Evolutionary conservation across 1,140 invertebrate genomes (phyloP), one percentile per base, ranked within the genome.

Genomic region (Spodoptera litura): DNA sequence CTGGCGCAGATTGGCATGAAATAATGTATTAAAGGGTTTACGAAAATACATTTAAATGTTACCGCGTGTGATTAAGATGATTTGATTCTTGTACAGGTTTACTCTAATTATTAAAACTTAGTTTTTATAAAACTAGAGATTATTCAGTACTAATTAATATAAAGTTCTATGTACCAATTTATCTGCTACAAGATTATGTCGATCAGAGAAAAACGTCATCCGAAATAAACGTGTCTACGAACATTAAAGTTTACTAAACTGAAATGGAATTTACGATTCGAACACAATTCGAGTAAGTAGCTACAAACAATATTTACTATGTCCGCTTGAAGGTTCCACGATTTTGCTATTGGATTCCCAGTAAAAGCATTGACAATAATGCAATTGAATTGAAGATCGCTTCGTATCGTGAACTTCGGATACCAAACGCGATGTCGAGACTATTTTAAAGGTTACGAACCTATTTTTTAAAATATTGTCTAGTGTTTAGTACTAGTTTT

Each of bases 291-390:
- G 38, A 44, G 38, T 44, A 44, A 44, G 38, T 44, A 10, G 38
- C 38, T 44, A 44, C 38, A 44, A 9, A 44, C 38, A 44, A 44
- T 44, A 44, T 44, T 44, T 44, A 44, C 31, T 51, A 9, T 68
- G 15, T 51, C 2, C 15, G 15, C 13, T 20, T 11, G 11, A 4
- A 27, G 64, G 27, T 53, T 52, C 20, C 1, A 52, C 25, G 20
- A 52, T 52, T 53, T 51, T 49, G 49, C 20, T 13, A 35, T 56
- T 38, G 15, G 20, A 59, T 58, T 59, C 20, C 15, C 38, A 49
- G 71, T 73, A 59, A 73, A 44, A 59, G 55, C 31, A 73, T 73
- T 51, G 35, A 35, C 71, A 59, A 59, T 73, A 59, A 51, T 51
- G 53, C 53, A 73, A 73, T 59, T 73, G 71, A 49, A 52, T 68